Percentiles rank a stretch among this genome's conserved stretches.
phyloP scores from a whole-genome alignment of 1,140 invertebrate genomes.

The Ylistrum balloti region DNA sequence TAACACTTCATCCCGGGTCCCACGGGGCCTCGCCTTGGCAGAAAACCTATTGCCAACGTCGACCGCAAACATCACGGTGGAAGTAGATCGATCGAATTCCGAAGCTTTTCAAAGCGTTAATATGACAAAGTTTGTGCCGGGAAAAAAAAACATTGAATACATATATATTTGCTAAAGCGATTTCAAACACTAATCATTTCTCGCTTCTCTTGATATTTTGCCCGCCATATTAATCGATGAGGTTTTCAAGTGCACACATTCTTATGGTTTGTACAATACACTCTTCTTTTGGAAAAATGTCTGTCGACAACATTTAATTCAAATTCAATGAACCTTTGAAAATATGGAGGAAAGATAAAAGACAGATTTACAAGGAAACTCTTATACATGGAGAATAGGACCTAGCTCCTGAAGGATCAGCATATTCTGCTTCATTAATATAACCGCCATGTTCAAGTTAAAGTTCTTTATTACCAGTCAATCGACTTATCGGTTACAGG shows the following conservation, averaged over 20 bases:
- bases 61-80: not conserved
- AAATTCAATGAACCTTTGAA: too few relatives aligned
- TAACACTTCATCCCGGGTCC: constrained; percentile 30
- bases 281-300: too few relatives aligned
- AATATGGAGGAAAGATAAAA: too few relatives aligned
- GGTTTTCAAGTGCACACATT: not conserved
- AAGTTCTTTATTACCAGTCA: too few relatives aligned
- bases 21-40: not conserved
- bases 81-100: not conserved
- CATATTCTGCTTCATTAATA: too few relatives aligned
- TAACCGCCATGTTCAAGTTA: too few relatives aligned
- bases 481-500: too few relatives aligned
- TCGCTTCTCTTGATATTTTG: constrained; percentile 38
- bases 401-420: too few relatives aligned
- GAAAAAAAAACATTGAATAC: constrained; percentile 15
- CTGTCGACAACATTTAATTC: too few relatives aligned
- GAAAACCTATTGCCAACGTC: not conserved
- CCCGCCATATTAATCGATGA: constrained; percentile 33
- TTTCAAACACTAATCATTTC: constrained; percentile 28
- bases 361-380: too few relatives aligned
- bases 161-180: constrained; percentile 24
- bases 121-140: not conserved
- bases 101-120: not conserved
- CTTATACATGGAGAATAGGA: too few relatives aligned
- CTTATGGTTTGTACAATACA: too few relatives aligned